A percentile compares a stretch with the other conserved stretches of the same genome.
phyloP scores from a whole-genome alignment of 1,140 invertebrate genomes.

The Nasonia longicornis region DNA sequence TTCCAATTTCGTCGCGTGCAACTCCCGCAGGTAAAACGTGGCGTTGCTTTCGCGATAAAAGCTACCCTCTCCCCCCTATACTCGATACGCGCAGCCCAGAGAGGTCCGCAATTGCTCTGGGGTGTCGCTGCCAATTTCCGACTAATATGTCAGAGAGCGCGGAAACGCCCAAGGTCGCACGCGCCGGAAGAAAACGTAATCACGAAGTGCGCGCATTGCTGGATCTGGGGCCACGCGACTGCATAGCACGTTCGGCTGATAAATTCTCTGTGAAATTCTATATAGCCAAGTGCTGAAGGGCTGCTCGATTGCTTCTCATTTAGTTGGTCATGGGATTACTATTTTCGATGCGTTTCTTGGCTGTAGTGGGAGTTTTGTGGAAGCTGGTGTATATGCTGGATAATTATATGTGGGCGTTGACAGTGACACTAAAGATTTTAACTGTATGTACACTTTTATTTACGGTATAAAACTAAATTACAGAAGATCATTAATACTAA shows the following conservation, averaged over 20 bases:
- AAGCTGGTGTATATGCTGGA: too few species aligned
- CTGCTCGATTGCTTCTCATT: too few species aligned
- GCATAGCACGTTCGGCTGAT: too few species aligned
- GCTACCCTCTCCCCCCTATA: background rate
- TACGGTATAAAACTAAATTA: background rate
- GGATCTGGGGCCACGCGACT: conserved; percentile 5
- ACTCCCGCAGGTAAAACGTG: conserved; percentile 55
- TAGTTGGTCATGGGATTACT: too few species aligned
- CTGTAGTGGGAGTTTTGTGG: too few species aligned
- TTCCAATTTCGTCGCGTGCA: conserved; percentile 22
- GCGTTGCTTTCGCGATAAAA: conserved; percentile 51
- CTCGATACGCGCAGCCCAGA: background rate
- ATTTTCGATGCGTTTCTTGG: too few species aligned
- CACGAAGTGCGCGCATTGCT: background rate
- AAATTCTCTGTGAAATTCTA: conserved; percentile 19
- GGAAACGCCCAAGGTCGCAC: conserved; percentile 45
- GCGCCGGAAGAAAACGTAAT: conserved; percentile 21
- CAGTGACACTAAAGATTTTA: too few species aligned
- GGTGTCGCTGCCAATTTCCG: conserved; percentile 59
- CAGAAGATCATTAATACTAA: background rate
- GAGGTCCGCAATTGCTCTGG: conserved; percentile 43
- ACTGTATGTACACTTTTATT: background rate
- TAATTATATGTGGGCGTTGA: too few species aligned
- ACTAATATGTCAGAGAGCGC: conserved; percentile 62
- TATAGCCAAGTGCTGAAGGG: background rate